Evolutionary conservation across 1,140 invertebrate species (phyloP), one percentile per base, ranked within the genome.

Genomic region (Drosophila nasuta): DNA sequence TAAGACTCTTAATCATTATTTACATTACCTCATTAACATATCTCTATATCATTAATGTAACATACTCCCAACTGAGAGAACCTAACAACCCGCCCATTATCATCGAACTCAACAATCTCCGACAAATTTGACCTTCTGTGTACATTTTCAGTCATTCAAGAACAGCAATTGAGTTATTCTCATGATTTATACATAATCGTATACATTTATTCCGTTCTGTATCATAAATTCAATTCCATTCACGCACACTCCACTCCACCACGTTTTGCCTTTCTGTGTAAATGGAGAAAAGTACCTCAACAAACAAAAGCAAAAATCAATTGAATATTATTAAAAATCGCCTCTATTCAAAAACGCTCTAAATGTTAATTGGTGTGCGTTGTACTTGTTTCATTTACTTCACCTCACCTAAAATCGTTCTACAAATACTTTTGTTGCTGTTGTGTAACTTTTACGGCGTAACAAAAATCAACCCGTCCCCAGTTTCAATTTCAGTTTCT

Each of bases 361-460:
- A 81, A 88, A 89, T 88, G 83, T 89, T 90, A 91, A 91, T 89
- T 88, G 87, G 79, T 89, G 87, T 89, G 79, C 87, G 86, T 89
- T 89, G 85, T 91, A 75, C 45, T 54, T 75, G 64, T 74, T 79
- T 85, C 60, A 75, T 91, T 81, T 75, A 57, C 67, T 43, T 83
- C 78, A 75, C 74, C 60, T 60, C 70, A 67, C 49, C 25, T 43
- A 60, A 25, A 70, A 70, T 56, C 56, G 15, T 63, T 57, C 28
- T 64, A 73, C 48, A 66, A 48, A 25, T 74, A 46, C 17, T 41
- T 28, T 57, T 49, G 57, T 65, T 54, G 38, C 41, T 49, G 60
- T 72, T 64, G 41, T 66, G 38, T 64, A 63, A 71, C 56, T 43
- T 13, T 43, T 13, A 43, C 41, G 11, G n/a, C 45, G 10, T 45